Conservation (phyloP, 2,888 invertebrate genomes). For the Athrips mouffetella region DNA sequence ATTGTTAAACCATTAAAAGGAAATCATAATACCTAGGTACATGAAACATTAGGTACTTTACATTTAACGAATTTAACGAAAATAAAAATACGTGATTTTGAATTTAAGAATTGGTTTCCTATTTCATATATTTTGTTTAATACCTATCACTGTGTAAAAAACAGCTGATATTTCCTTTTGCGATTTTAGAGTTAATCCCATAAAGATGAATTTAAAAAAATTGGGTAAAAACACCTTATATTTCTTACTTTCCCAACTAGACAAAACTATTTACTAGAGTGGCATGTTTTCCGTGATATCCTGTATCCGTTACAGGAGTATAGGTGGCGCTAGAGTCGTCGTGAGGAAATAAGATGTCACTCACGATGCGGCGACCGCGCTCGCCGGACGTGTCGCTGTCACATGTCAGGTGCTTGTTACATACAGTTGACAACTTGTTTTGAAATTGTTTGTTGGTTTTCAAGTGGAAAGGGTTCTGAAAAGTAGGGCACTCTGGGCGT, state of each 20-base stretch:
- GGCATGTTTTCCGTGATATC: slow-evolving; percentile 41
- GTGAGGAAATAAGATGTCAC: slow-evolving; percentile 66
- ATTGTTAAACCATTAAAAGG: too few species aligned
- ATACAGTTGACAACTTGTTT: too few species aligned
- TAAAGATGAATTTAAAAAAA: too few species aligned
- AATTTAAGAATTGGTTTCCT: background rate
- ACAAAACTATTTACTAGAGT: slow-evolving; percentile 31
- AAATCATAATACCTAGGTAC: too few species aligned
- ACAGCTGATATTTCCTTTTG: too few species aligned
- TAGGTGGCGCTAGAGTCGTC: slow-evolving; percentile 37
- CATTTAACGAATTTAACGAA: too few species aligned
- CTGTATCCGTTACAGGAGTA: slow-evolving; percentile 40
- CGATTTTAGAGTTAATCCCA: too few species aligned
- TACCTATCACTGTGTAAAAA: background rate
- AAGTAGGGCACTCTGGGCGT: too few species aligned
- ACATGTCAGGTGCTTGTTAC: too few species aligned
- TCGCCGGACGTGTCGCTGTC: slow-evolving; percentile 45
- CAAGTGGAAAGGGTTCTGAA: too few species aligned
- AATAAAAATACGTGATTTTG: background rate
- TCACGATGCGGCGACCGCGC: slow-evolving; percentile 46
- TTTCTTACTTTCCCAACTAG: background rate
- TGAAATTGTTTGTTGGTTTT: background rate
- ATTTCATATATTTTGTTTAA: background rate
- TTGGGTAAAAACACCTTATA: too few species aligned
- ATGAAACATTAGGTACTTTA: too few species aligned